phyloP scores from a whole-genome alignment of 2,888 invertebrate species.

The Dasypolia templi region DNA sequence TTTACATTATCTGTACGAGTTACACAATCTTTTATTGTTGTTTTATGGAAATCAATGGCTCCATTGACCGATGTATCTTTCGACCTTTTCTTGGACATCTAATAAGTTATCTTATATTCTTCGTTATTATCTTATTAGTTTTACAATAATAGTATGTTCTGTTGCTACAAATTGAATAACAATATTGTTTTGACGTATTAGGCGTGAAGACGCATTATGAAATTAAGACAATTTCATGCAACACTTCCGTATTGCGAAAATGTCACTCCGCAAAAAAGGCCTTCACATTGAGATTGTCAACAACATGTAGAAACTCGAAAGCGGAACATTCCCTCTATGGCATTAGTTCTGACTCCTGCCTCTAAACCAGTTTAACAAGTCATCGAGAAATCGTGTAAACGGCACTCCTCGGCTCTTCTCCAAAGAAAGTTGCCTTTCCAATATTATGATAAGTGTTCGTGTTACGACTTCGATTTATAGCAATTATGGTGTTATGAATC shows the following conservation, averaged over 20 bases:
- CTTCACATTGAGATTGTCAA: constrained; percentile 61
- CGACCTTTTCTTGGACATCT: too few species aligned
- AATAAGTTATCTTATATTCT: not conserved
- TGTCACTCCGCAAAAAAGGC: constrained; percentile 44
- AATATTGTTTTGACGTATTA: not conserved
- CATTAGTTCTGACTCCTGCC: constrained; percentile 79
- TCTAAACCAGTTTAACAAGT: constrained; percentile 75
- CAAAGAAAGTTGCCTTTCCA: constrained; percentile 83
- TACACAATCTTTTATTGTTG: not conserved
- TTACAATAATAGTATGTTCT: not conserved
- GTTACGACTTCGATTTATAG: constrained; percentile 56
- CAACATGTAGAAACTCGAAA: constrained; percentile 73
- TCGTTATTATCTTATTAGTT: not conserved
- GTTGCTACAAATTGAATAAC: not conserved
- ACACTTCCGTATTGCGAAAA: constrained; percentile 43
- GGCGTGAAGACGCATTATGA: not conserved
- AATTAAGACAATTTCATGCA: constrained; percentile 23
- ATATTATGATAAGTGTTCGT: constrained; percentile 72
- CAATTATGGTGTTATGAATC: constrained; percentile 48
- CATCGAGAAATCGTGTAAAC: constrained; percentile 86
- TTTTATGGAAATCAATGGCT: not conserved
- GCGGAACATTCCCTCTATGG: constrained; percentile 81
- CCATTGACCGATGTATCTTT: not conserved
- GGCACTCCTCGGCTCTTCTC: constrained; percentile 75
- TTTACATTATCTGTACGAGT: not conserved